Evolutionary conservation across 2,888 invertebrate species (phyloP).

Genomic region (Thyatira batis): DNA sequence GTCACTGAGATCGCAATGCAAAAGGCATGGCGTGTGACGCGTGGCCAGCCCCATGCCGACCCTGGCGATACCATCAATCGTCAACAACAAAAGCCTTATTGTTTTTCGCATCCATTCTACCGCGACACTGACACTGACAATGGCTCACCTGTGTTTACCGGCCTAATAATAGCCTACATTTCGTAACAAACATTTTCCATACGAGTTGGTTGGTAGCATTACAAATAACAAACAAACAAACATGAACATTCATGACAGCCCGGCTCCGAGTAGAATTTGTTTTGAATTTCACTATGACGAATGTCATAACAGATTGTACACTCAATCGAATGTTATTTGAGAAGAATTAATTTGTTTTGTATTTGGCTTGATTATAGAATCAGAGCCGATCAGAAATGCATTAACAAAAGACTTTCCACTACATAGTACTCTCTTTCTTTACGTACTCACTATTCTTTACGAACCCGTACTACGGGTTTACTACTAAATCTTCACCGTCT

Average conservation of each 20-base stretch:
- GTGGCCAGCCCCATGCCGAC: conserved; percentile 27
- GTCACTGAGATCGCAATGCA: conserved; percentile 29
- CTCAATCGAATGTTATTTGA: background rate
- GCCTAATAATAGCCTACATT: conserved; percentile 19
- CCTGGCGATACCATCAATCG: conserved; percentile 51
- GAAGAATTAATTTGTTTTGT: background rate
- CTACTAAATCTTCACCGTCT: too few species aligned
- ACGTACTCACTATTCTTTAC: too few species aligned
- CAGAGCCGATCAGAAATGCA: too few species aligned
- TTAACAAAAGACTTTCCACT: background rate
- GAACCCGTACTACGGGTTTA: too few species aligned
- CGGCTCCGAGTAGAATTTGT: background rate
- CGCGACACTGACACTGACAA: conserved; percentile 53
- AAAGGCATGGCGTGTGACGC: conserved; percentile 33
- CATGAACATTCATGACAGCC: conserved; percentile 16
- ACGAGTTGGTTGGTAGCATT: conserved; percentile 37
- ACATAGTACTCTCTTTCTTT: conserved; percentile 97
- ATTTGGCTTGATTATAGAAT: background rate
- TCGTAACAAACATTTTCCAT: conserved; percentile 36
- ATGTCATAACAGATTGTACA: background rate
- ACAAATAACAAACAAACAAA: conserved; percentile 45
- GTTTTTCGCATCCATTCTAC: conserved; percentile 31
- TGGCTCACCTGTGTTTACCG: conserved; percentile 25
- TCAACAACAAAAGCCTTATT: conserved; percentile 47
- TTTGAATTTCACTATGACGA: background rate